Percentiles rank a stretch among this genome's conserved stretches.
Conservation (phyloP, 2,797 vertebrate species). For the Harpagifer antarcticus region DNA sequence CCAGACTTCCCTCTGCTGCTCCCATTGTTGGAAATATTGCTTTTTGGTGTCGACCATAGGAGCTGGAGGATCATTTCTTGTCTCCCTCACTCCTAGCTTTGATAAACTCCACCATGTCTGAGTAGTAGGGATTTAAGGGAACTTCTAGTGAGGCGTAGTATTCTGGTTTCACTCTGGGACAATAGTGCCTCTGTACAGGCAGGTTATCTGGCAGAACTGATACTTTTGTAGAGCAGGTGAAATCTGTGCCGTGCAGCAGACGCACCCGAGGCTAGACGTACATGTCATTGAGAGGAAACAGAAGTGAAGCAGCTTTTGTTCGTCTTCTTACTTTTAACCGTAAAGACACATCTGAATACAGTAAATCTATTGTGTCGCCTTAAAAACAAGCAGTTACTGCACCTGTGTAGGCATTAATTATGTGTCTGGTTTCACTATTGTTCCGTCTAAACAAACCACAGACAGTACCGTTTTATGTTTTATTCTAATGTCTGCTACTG, state of each 20-base stretch:
- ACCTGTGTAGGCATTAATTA: constrained; percentile 36
- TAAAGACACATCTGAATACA: constrained; percentile 31
- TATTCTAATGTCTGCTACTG: constrained; percentile 21
- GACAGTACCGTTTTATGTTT: constrained; percentile 9
- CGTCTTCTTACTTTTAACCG: constrained; percentile 13
- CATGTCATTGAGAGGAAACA: constrained; percentile 54
- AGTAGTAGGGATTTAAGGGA: constrained; percentile 60
- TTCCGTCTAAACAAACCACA: constrained; percentile 47
- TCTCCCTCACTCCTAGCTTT: constrained; percentile 54
- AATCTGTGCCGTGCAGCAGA: constrained; percentile 49
- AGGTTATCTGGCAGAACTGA: constrained; percentile 66
- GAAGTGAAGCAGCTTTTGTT: constrained; percentile 55
- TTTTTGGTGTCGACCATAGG: constrained; percentile 55
- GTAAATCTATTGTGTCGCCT: constrained; percentile 39
- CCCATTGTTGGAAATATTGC: constrained; percentile 68
- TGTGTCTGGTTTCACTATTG: constrained; percentile 24
- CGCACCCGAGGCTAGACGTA: constrained; percentile 47
- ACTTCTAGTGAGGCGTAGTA: constrained; percentile 57
- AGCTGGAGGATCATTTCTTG: constrained; percentile 45
- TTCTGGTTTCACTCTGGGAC: constrained; percentile 76
- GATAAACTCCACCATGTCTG: constrained; percentile 74
- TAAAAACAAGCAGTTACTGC: constrained; percentile 3
- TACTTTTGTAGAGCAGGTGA: constrained; percentile 54
- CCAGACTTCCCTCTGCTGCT: constrained; percentile 83
- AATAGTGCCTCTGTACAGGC: constrained; percentile 76